phyloP scores from a whole-genome alignment of 2,888 invertebrate species.

The Eulithis testata region DNA sequence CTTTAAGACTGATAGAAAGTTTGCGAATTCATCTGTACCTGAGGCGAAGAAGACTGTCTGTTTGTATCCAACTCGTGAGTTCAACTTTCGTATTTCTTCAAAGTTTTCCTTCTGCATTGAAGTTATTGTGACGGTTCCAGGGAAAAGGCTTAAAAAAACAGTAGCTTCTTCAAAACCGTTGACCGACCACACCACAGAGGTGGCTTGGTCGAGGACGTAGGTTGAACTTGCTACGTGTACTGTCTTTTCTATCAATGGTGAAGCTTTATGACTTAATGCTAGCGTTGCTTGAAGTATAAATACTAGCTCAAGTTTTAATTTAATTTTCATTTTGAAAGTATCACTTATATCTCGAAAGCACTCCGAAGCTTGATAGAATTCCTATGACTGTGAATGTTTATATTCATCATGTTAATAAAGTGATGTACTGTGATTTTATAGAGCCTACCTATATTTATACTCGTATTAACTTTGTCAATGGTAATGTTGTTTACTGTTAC shows the following conservation, averaged over 20 bases:
- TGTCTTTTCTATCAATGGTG: constrained; percentile 45
- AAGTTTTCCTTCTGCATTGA: constrained; percentile 38
- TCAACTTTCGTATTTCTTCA: constrained; percentile 32
- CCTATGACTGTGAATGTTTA: not conserved
- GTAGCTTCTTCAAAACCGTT: constrained; percentile 41
- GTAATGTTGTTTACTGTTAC: not conserved
- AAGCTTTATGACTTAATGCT: not conserved
- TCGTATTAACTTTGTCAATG: not conserved
- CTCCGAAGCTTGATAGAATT: not conserved
- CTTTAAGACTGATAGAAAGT: constrained; percentile 48
- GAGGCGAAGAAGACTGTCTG: constrained; percentile 59
- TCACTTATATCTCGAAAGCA: not conserved
- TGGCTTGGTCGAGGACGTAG: constrained; percentile 46
- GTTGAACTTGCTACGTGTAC: constrained; percentile 49
- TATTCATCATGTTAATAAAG: not conserved
- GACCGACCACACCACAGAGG: constrained; percentile 53
- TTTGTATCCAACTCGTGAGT: constrained; percentile 43
- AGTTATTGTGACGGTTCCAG: constrained; percentile 48
- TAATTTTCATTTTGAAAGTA: not conserved
- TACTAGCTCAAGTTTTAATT: constrained; percentile 1
- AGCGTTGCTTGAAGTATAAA: constrained; percentile 5
- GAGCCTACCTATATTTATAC: no score
- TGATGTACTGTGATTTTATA: no score
- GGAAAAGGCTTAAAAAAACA: constrained; percentile 48
- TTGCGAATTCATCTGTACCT: constrained; percentile 48